These are phyloP conservation scores for Drosophila fungiperda DNA, from an alignment of 2,888 invertebrate species.

Conservation along the genomic window DNA sequence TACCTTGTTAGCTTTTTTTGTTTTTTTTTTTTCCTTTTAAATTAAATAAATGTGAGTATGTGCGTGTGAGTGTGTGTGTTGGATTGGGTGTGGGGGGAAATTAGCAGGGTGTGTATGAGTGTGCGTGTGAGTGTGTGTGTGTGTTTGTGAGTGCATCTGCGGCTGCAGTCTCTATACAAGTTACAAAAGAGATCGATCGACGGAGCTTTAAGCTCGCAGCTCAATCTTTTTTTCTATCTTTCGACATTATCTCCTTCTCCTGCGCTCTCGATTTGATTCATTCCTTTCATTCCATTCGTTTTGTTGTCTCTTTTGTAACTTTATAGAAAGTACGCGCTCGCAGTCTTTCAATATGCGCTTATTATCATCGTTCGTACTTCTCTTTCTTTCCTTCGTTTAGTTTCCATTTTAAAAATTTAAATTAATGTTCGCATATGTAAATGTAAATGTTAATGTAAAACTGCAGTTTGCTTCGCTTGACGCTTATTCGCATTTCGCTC, in stretches of 20 bases:
- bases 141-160: constrained; percentile 53
- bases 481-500: constrained; percentile 4
- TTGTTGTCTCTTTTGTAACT: constrained; percentile 75
- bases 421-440: constrained; percentile 49
- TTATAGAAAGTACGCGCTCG: constrained; percentile 83
- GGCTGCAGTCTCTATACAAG: constrained; percentile 84
- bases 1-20: constrained; percentile 28
- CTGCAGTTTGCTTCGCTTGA: constrained; percentile 34
- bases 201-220: constrained; percentile 42
- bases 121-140: constrained; percentile 29
- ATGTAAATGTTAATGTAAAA: constrained; percentile 34
- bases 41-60: constrained; percentile 71
- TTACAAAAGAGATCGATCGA: constrained; percentile 75
- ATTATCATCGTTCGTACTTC: constrained; percentile 14
- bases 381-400: constrained; percentile 27
- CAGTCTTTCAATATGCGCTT: constrained; percentile 55
- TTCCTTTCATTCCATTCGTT: constrained; percentile 22
- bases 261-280: constrained; percentile 2
- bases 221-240: constrained; percentile 27
- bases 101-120: constrained; percentile 36
- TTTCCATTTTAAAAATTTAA: constrained; percentile 35
- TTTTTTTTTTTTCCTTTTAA: constrained; percentile 43
- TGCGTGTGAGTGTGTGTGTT: constrained; percentile 42
- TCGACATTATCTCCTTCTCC: constrained; percentile 20
- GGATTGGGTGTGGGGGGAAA: constrained; percentile 26